phyloP scores from a whole-genome alignment of 2,113 vertebrate species.

The Hypocryptadius cinnamomeus region DNA sequence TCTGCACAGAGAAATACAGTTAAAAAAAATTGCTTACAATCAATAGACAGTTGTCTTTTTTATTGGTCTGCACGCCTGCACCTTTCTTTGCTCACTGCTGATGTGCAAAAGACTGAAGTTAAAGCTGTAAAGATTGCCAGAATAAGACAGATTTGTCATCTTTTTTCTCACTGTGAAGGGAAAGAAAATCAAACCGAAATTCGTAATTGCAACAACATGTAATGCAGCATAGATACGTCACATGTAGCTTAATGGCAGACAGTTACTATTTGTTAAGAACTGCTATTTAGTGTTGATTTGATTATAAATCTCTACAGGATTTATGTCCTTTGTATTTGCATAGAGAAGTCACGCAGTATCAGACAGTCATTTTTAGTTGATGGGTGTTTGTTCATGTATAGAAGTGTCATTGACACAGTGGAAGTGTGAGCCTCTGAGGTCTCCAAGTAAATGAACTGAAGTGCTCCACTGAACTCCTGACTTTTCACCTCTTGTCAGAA shows the following conservation, averaged over 20 bases:
- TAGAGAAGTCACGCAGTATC: background rate
- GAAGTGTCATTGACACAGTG: background rate
- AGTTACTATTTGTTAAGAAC: background rate
- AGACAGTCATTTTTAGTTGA: background rate
- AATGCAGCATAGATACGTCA: background rate
- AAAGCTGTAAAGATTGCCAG: background rate
- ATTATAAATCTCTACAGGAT: background rate
- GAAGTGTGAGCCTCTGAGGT: background rate
- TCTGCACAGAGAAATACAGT: background rate
- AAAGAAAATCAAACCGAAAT: background rate
- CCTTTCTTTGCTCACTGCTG: background rate
- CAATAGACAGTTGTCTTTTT: background rate
- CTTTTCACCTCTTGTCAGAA: constrained; percentile 73
- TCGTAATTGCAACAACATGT: background rate
- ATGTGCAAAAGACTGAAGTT: background rate
- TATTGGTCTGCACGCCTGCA: background rate
- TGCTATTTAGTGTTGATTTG: background rate
- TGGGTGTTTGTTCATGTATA: background rate
- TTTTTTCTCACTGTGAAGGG: background rate
- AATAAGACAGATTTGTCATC: background rate
- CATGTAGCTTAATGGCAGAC: background rate
- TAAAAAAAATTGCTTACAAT: background rate
- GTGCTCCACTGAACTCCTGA: background rate
- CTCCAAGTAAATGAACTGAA: background rate
- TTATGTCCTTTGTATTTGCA: background rate